Evolutionary conservation across 2,113 vertebrate genomes (phyloP).

Genomic region (Neotoma lepida): DNA sequence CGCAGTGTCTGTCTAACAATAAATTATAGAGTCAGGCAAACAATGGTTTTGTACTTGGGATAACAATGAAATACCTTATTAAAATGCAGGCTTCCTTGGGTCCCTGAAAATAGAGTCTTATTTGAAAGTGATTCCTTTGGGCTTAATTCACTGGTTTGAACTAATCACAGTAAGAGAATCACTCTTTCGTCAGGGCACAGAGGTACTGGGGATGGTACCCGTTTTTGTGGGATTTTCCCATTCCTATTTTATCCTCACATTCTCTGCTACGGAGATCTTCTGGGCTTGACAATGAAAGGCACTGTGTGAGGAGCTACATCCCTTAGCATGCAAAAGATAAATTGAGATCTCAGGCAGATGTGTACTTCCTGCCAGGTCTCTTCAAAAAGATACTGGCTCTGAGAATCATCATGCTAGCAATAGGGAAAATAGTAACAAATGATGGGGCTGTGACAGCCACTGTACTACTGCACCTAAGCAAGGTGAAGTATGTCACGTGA

Average conservation of each 20-base stretch:
- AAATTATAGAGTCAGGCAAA: slow-evolving; percentile 78
- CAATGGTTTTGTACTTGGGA: slow-evolving; percentile 67
- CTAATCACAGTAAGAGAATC: slow-evolving; percentile 61
- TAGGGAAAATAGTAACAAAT: neutral
- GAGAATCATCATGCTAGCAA: neutral
- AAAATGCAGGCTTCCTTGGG: slow-evolving; percentile 71
- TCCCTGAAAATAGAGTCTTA: slow-evolving; percentile 74
- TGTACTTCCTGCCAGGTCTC: neutral
- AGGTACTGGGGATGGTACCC: slow-evolving; percentile 42
- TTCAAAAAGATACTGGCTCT: neutral
- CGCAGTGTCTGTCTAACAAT: slow-evolving; percentile 62
- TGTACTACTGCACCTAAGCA: too few relatives aligned
- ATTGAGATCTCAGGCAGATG: neutral
- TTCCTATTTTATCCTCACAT: neutral
- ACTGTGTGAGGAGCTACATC: fast-evolving
- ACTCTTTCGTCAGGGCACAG: slow-evolving; percentile 31
- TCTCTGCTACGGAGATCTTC: neutral
- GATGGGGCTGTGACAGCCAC: neutral
- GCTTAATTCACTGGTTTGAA: slow-evolving; percentile 70
- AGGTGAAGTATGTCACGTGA: fast-evolving
- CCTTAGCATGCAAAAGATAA: neutral
- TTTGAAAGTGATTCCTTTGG: slow-evolving; percentile 72
- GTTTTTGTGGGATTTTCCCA: neutral
- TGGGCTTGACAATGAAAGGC: neutral
- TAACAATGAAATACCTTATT: slow-evolving; percentile 67